A percentile compares a stretch with the other conserved stretches of the same genome.
phyloP scores from a whole-genome alignment of 1,140 invertebrate genomes.

The Leptopilina clavipes region DNA sequence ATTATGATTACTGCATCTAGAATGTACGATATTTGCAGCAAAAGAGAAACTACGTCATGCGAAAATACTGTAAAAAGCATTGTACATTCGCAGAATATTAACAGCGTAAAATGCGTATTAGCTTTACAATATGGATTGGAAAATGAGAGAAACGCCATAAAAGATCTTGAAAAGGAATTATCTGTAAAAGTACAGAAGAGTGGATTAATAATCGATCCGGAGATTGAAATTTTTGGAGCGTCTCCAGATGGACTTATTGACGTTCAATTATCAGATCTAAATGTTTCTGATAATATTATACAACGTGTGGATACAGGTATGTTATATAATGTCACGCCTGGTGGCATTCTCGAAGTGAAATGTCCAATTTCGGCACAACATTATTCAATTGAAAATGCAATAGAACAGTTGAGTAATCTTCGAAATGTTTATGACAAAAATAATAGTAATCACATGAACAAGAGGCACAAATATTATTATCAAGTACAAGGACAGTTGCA shows the following conservation, averaged over 20 bases:
- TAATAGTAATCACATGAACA: conserved; percentile 49
- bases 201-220: conserved; percentile 69
- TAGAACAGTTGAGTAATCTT: background rate
- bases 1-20: no score
- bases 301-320: background rate
- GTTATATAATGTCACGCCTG: background rate
- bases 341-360: conserved; percentile 32
- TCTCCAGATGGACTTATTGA: conserved; percentile 69
- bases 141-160: conserved; percentile 59
- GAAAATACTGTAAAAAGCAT: conserved; percentile 49
- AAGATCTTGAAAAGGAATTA: conserved; percentile 51
- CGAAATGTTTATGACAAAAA: conserved; percentile 39
- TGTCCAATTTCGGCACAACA: background rate
- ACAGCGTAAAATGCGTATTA: conserved; percentile 42
- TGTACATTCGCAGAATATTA: conserved; percentile 59
- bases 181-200: conserved; percentile 57
- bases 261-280: conserved; percentile 43
- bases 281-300: background rate
- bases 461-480: conserved; percentile 53
- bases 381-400: background rate
- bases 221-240: conserved; percentile 63
- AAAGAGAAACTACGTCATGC: conserved; percentile 56
- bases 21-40: conserved; percentile 52
- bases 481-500: conserved; percentile 61
- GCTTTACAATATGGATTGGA: conserved; percentile 56